Percentiles rank a stretch among this genome's conserved stretches.
Evolutionary conservation across 1,140 invertebrate species (phyloP).

Genomic region (Pseudoatta argentina): DNA sequence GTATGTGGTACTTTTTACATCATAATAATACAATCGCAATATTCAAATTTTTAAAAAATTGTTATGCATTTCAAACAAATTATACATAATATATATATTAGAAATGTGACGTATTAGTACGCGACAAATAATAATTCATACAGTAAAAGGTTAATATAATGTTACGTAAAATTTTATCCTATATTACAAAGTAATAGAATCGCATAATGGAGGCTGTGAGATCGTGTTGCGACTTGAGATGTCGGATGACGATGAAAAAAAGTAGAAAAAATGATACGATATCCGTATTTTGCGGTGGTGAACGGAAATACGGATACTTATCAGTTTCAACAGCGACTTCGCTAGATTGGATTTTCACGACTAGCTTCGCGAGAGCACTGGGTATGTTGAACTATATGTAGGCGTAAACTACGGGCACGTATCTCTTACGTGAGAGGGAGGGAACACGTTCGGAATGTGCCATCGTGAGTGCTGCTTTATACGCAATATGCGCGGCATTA

Average conservation of each 20-base stretch:
- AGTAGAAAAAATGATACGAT: conserved; percentile 26
- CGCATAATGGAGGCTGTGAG: conserved; percentile 26
- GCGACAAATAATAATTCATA: conserved; percentile 22
- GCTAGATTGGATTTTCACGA: conserved; percentile 61
- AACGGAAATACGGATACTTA: conserved; percentile 53
- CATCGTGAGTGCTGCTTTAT: conserved; percentile 70
- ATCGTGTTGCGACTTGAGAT: conserved; percentile 26
- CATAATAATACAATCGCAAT: background rate
- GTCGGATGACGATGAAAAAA: background rate
- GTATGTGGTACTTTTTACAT: background rate
- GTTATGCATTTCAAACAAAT: background rate
- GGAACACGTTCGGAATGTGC: conserved; percentile 67
- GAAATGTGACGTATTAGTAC: background rate
- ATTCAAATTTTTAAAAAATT: background rate
- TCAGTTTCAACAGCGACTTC: conserved; percentile 50
- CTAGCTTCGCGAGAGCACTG: conserved; percentile 43
- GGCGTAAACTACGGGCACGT: conserved; percentile 66
- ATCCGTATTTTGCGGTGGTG: conserved; percentile 34
- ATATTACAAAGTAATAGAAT: conserved; percentile 40
- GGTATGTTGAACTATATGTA: conserved; percentile 51
- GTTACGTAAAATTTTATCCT: conserved; percentile 29
- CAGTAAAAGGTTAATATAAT: conserved; percentile 7
- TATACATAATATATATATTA: background rate
- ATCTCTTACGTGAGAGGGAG: conserved; percentile 52
- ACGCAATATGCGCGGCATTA: conserved; percentile 77